Percentiles rank a stretch among this genome's conserved stretches.
These are phyloP conservation scores for Caenorhabditis inopinata DNA, from an alignment of 1,140 invertebrate genomes.

Conservation along the genomic window DNA sequence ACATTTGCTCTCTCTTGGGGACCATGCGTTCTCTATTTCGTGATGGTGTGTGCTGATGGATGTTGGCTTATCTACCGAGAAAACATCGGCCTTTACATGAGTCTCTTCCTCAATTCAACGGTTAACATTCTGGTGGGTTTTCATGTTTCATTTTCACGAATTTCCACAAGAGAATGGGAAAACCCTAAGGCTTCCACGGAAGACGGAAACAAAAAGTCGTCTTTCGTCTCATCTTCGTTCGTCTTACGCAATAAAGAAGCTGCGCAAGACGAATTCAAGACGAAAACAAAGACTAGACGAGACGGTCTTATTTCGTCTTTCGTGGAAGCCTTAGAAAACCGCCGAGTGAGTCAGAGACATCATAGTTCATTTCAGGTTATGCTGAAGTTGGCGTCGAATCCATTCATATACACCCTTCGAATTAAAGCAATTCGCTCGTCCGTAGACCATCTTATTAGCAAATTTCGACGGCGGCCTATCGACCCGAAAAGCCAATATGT, in stretches of 20 bases:
- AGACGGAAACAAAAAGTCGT: no score
- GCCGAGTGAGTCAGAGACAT: no score
- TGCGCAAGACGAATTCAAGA: no score
- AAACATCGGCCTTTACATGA: constrained; percentile 49
- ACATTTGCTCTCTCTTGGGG: constrained; percentile 59
- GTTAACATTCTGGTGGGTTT: constrained; percentile 53
- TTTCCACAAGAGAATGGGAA: no score
- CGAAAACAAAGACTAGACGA: no score
- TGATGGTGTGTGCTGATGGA: constrained; percentile 57
- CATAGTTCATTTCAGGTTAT: constrained; percentile 55
- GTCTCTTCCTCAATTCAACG: constrained; percentile 52
- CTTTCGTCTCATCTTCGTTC: no score
- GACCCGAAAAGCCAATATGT: neutral
- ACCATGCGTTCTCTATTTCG: constrained; percentile 57
- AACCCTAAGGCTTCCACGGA: no score
- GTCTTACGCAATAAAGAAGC: no score
- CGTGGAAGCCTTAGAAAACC: no score
- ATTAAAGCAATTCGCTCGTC: constrained; percentile 54
- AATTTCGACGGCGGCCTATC: neutral
- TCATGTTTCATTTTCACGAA: neutral
- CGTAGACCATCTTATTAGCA: constrained; percentile 38
- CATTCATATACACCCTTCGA: constrained; percentile 58
- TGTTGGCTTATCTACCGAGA: constrained; percentile 54
- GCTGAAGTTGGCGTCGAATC: constrained; percentile 56
- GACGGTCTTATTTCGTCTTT: no score